Conservation (phyloP, 2,888 invertebrate genomes). For the Chaitophorus viminalis region DNA sequence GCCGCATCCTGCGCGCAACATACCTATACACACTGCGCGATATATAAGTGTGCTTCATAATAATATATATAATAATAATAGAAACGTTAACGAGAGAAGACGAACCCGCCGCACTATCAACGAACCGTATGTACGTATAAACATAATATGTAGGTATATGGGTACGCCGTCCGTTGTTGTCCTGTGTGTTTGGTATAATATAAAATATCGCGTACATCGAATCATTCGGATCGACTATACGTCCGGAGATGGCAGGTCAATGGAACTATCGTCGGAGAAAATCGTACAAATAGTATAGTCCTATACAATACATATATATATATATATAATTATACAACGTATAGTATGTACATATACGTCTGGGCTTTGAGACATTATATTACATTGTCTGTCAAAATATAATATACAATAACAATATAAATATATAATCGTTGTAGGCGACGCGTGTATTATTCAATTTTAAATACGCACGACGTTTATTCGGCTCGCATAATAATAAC, state of each 20-base stretch:
- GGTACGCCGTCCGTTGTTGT: background rate
- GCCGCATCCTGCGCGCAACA: background rate
- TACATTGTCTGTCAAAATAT: slow-evolving; percentile 7
- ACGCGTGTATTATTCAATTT: background rate
- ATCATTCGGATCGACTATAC: background rate
- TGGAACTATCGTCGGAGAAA: background rate
- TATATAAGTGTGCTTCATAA: background rate
- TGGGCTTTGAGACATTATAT: background rate
- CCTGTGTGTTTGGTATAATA: background rate
- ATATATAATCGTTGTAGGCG: background rate
- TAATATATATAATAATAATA: background rate
- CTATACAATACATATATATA: background rate
- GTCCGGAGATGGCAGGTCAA: background rate
- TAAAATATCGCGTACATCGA: background rate
- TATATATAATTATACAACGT: no score
- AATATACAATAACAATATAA: no score
- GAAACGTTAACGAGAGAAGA: background rate
- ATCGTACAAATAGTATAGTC: background rate
- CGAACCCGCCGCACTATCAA: background rate
- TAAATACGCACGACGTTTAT: background rate
- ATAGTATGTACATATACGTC: no score
- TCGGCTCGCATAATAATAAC: background rate
- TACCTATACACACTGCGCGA: background rate
- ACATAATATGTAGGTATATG: background rate
- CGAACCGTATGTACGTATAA: background rate